Conservation (phyloP, 2,113 vertebrate species). For the Hoplias malabaricus region DNA sequence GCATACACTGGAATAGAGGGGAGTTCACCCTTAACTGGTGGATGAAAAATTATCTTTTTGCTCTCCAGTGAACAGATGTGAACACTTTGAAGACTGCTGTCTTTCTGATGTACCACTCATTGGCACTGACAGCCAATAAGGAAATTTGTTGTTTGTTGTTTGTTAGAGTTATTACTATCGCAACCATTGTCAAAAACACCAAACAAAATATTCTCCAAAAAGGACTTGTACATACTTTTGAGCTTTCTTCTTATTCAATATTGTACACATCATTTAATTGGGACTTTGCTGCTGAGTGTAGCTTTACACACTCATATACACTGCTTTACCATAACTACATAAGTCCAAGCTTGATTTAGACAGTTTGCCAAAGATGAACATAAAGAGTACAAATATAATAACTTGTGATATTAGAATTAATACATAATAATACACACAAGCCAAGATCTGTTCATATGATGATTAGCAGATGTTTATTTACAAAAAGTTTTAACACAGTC, state of each 20-base stretch:
- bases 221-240: not conserved
- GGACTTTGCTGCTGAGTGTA: not conserved
- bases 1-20: not conserved
- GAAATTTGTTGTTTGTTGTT: conserved; percentile 21
- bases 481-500: conserved; percentile 20
- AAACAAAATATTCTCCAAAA: conserved; percentile 1
- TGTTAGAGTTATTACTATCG: conserved; percentile 29
- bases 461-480: conserved; percentile 3
- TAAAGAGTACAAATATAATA: too few relatives aligned
- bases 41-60: not conserved
- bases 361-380: too few relatives aligned
- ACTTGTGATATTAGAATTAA: not conserved
- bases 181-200: conserved; percentile 14
- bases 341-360: too few relatives aligned
- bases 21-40: not conserved
- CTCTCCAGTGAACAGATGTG: not conserved
- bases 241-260: not conserved
- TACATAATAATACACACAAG: not conserved
- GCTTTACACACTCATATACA: not conserved
- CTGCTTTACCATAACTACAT: too few relatives aligned
- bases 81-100: not conserved
- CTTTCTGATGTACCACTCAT: not conserved
- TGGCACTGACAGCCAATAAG: not conserved
- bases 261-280: not conserved
- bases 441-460: conserved; percentile 21